Evolutionary conservation across 2,888 invertebrate genomes (phyloP).

Genomic region (Drosophila cognata): DNA sequence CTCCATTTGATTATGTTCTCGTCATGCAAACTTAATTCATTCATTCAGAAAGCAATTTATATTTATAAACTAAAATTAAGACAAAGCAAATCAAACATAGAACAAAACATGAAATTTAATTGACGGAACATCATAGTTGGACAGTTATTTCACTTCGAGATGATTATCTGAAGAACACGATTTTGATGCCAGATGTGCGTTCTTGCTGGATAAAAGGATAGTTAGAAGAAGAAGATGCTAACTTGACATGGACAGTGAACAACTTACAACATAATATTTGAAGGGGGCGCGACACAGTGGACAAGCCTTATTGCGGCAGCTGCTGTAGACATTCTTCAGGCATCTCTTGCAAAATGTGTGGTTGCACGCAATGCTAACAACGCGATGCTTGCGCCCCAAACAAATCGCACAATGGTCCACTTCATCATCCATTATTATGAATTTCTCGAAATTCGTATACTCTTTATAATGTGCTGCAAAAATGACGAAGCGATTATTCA

Average conservation of each 20-base stretch:
- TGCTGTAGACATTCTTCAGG: slow-evolving; percentile 38
- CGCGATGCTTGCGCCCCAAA: slow-evolving; percentile 36
- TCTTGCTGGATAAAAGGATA: slow-evolving; percentile 34
- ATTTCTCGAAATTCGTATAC: slow-evolving; percentile 2
- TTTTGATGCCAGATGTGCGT: slow-evolving; percentile 18
- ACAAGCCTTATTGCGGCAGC: slow-evolving; percentile 45
- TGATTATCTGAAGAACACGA: slow-evolving; percentile 54
- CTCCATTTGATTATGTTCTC: neutral
- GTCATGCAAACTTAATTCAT: neutral
- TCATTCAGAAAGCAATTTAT: neutral
- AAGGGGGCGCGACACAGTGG: slow-evolving; percentile 61
- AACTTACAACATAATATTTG: slow-evolving; percentile 64
- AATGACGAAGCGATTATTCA: slow-evolving; percentile 9
- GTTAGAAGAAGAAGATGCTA: neutral
- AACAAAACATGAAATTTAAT: slow-evolving; percentile 15
- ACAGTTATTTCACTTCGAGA: neutral
- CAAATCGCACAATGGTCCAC: slow-evolving; percentile 53
- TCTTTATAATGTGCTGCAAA: slow-evolving; percentile 3
- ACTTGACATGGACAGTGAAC: neutral
- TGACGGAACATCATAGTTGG: slow-evolving; percentile 1
- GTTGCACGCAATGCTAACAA: slow-evolving; percentile 53
- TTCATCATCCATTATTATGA: slow-evolving; percentile 36
- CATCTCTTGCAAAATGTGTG: slow-evolving; percentile 61
- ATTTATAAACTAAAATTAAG: neutral
- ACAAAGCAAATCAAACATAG: neutral